phyloP scores from a whole-genome alignment of 2,888 invertebrate species.

The Lasiommata megera region DNA sequence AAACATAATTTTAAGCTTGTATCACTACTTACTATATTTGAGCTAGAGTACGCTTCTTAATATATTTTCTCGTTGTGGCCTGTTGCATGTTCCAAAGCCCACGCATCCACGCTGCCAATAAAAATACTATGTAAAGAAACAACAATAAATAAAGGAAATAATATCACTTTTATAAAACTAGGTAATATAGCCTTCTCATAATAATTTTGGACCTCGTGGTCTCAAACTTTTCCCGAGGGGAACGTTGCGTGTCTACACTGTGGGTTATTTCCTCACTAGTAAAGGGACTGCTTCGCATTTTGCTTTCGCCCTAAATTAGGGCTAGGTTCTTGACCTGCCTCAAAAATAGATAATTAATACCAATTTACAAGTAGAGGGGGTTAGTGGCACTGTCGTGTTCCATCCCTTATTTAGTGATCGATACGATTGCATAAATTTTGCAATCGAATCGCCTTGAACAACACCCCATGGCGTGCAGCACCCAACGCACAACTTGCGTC shows the following conservation, averaged over 20 bases:
- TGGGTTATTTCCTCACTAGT: neutral
- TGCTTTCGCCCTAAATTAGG: conserved; percentile 10
- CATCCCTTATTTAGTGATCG: neutral
- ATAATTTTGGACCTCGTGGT: neutral
- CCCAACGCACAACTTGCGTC: too few relatives aligned
- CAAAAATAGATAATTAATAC: conserved; percentile 23
- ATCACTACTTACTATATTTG: too few relatives aligned
- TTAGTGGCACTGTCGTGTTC: neutral
- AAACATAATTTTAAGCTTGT: too few relatives aligned
- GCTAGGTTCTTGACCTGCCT: conserved; percentile 37
- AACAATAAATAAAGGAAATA: too few relatives aligned
- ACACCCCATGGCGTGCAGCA: too few relatives aligned
- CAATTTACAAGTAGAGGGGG: neutral
- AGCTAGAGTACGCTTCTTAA: too few relatives aligned
- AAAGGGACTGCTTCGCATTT: neutral
- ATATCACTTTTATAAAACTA: too few relatives aligned
- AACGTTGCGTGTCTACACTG: neutral
- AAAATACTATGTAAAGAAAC: too few relatives aligned
- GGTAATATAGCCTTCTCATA: too few relatives aligned
- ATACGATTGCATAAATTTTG: conserved; percentile 2
- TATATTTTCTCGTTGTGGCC: too few relatives aligned
- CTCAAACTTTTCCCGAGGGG: neutral
- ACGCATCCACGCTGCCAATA: too few relatives aligned
- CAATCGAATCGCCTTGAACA: neutral
- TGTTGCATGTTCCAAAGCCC: too few relatives aligned